Percentiles rank a stretch among this genome's conserved stretches.
Evolutionary conservation across 2,888 invertebrate species (phyloP).

Genomic region (Psylliodes chrysocephalus): DNA sequence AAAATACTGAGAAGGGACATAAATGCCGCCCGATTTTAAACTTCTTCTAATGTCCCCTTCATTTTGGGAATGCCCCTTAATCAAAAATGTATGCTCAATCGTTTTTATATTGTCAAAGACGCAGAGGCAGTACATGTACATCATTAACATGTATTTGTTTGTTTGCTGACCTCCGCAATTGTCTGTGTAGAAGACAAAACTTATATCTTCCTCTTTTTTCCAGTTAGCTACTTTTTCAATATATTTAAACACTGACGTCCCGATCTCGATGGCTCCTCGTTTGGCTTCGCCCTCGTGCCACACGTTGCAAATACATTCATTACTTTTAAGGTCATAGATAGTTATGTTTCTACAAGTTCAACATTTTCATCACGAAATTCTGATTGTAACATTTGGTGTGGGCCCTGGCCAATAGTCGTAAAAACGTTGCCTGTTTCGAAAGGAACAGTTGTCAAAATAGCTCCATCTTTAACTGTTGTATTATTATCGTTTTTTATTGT

Average conservation of each 20-base stretch:
- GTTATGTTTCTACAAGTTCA: too few species aligned
- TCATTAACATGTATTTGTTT: conserved; percentile 25
- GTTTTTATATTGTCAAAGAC: conserved; percentile 19
- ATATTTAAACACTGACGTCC: conserved; percentile 21
- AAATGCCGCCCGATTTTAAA: conserved; percentile 34
- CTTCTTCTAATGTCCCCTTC: conserved; percentile 15
- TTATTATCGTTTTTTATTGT: too few species aligned
- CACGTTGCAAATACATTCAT: too few species aligned
- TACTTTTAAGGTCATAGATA: too few species aligned
- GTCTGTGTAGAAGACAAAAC: conserved; percentile 26
- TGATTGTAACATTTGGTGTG: too few species aligned
- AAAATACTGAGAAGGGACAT: conserved; percentile 32
- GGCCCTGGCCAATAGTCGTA: too few species aligned
- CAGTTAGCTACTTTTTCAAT: conserved; percentile 23
- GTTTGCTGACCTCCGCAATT: conserved; percentile 36
- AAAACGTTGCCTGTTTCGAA: too few species aligned
- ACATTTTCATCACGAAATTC: too few species aligned
- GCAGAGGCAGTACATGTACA: conserved; percentile 28
- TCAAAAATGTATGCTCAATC: conserved; percentile 37
- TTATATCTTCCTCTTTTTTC: not conserved
- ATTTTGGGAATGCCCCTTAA: conserved; percentile 36
- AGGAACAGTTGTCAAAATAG: too few species aligned
- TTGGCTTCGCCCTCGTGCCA: conserved; percentile 38
- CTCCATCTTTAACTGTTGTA: too few species aligned
- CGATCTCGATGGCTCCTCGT: conserved; percentile 35